These are phyloP conservation scores for Dasypolia templi DNA, from an alignment of 2,888 invertebrate genomes.

Conservation along the genomic window DNA sequence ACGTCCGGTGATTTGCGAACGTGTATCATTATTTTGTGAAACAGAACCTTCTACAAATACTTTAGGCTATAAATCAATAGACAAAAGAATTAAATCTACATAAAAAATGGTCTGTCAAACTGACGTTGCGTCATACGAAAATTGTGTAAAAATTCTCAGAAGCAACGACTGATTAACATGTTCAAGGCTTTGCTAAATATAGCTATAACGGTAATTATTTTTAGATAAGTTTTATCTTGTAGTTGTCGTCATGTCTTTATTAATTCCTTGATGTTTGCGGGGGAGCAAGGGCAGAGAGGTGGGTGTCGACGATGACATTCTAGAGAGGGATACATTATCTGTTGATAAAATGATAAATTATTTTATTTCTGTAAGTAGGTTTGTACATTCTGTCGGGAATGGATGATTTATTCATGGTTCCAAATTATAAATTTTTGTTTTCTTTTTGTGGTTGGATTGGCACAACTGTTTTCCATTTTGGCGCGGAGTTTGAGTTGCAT, in stretches of 20 bases:
- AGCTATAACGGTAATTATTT: slow-evolving; percentile 47
- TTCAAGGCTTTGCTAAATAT: slow-evolving; percentile 48
- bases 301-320: slow-evolving; percentile 32
- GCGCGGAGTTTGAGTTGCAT: too few relatives aligned
- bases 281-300: slow-evolving; percentile 37
- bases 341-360: too few relatives aligned
- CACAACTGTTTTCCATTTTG: too few relatives aligned
- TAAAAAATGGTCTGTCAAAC: slow-evolving; percentile 10
- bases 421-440: too few relatives aligned
- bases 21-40: slow-evolving; percentile 27
- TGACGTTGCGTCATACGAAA: slow-evolving; percentile 54
- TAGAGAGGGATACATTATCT: slow-evolving; percentile 18
- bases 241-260: slow-evolving; percentile 22
- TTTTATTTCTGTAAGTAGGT: too few relatives aligned
- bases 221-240: slow-evolving; percentile 52
- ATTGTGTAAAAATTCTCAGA: slow-evolving; percentile 42
- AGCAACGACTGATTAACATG: slow-evolving; percentile 39
- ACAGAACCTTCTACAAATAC: slow-evolving; percentile 8
- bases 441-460: too few relatives aligned
- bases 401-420: too few relatives aligned
- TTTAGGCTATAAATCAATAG: slow-evolving; percentile 14
- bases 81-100: slow-evolving; percentile 33
- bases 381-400: too few relatives aligned
- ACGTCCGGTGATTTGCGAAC: slow-evolving; percentile 34
- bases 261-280: slow-evolving; percentile 40